Evolutionary conservation across 2,797 vertebrate species (phyloP).

Genomic region (Poecile montanus): DNA sequence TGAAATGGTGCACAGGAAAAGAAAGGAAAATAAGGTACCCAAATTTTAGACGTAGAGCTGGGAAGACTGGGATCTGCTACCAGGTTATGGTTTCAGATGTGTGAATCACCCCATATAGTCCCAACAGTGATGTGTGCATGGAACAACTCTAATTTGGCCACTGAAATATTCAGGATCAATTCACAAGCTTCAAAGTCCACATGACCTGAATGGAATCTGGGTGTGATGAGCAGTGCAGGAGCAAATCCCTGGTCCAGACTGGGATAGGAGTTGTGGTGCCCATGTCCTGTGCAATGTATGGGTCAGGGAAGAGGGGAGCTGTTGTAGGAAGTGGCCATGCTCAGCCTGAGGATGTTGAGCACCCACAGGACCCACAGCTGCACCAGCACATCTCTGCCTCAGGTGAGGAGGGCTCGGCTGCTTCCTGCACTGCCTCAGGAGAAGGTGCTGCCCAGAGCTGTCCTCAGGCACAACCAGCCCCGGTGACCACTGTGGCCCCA

Average conservation of each 20-base stretch:
- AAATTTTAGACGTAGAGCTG: background rate
- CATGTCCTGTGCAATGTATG: background rate
- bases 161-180: background rate
- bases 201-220: background rate
- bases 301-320: background rate
- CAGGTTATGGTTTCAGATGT: background rate
- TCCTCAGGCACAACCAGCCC: background rate
- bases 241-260: background rate
- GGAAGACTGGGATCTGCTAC: background rate
- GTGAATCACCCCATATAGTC: background rate
- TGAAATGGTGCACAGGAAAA: background rate
- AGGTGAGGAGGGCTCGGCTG: background rate
- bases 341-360: background rate
- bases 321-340: background rate
- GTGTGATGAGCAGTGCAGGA: background rate
- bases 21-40: background rate
- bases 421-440: background rate
- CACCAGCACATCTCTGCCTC: background rate
- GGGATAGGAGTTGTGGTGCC: background rate
- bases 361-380: background rate
- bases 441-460: constrained; percentile 34
- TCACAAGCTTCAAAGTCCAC: background rate
- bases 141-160: background rate
- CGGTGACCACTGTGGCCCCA: background rate
- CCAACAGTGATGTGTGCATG: background rate